Base-by-base conservation (phyloP, 2,797 vertebrate species). In the Decapterus maruadsi region DNA sequence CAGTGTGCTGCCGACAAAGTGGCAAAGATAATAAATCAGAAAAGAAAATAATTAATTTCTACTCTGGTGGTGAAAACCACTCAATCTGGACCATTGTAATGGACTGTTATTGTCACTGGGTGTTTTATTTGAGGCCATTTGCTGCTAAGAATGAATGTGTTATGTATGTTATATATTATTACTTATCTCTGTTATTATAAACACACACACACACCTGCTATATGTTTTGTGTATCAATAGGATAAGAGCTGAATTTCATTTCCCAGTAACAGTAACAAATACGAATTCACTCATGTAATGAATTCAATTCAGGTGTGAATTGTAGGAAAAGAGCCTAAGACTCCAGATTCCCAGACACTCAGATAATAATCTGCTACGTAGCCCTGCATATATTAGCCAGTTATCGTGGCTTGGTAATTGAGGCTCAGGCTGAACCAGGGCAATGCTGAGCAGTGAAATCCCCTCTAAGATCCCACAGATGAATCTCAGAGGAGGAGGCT, bases 371-470 rank as follows among this genome's bases (percentile, higher is more conserved):
- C 14, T 59, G 26, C 55, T 69, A 66, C 56, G 77, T 29, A 56
- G 34, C 26, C 31, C 20, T 61, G 22, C 51, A 31, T 64, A 22
- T 42, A 40, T 60, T 71, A 48, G 36, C 38, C 22, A 71, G 67
- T 80, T 81, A 73, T 72, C 45, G 26, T 53, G 57, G 62, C 75
- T 77, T 51, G 75, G 68, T 72, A 36, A 71, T 61, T 66, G 75
- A 78, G 66, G 73, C 72, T 77, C 68, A 46, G 50, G 81, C 70
- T 82, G 71, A 90, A 85, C 64, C 79, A 78, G 84, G 66, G 66
- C 72, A 65, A 63, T 80, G 80, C 89, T 81, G 80, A 92, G 82
- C 83, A 69, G 75, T 77, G 76, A 91, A 86, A 88, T 90, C 80
- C 84, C 79, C 78, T 82, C 66, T 85, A 45, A 83, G 83, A 89